Evolutionary conservation across 2,888 invertebrate genomes (phyloP).

Genomic region (Drosophila rellima): DNA sequence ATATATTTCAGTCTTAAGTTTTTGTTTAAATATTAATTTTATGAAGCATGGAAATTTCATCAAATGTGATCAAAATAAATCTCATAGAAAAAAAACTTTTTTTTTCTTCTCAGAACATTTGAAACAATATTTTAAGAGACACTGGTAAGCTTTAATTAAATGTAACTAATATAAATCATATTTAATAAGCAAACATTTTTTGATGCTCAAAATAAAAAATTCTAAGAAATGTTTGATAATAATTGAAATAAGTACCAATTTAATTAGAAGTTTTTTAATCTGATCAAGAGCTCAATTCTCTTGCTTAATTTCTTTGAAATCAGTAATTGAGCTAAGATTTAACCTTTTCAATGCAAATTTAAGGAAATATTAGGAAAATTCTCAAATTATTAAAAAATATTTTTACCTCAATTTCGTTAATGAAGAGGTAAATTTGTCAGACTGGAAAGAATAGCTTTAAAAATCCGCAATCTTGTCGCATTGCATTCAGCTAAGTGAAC

Average conservation of each 20-base stretch:
- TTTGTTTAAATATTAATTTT: no score
- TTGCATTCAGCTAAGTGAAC: conserved; percentile 26
- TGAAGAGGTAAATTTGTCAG: not conserved
- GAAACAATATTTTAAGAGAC: not conserved
- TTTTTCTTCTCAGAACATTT: no score
- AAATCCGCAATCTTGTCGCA: conserved; percentile 32
- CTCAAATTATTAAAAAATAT: not conserved
- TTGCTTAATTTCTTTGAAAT: not conserved
- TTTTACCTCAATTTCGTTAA: not conserved
- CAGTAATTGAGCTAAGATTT: not conserved
- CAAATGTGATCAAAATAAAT: no score
- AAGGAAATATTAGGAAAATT: no score
- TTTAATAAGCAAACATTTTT: no score
- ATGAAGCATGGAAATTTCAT: not conserved
- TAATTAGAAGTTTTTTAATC: no score
- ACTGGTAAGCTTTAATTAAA: not conserved
- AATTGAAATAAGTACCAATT: no score
- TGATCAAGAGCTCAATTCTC: no score
- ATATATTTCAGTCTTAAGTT: not conserved
- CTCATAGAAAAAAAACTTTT: not conserved
- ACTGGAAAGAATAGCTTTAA: conserved; percentile 3
- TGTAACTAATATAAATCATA: no score
- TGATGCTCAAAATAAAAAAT: no score
- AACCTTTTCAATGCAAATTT: no score
- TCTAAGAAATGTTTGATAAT: no score